Evolutionary conservation across 2,113 vertebrate genomes (phyloP).

Genomic region (Lynx canadensis): DNA sequence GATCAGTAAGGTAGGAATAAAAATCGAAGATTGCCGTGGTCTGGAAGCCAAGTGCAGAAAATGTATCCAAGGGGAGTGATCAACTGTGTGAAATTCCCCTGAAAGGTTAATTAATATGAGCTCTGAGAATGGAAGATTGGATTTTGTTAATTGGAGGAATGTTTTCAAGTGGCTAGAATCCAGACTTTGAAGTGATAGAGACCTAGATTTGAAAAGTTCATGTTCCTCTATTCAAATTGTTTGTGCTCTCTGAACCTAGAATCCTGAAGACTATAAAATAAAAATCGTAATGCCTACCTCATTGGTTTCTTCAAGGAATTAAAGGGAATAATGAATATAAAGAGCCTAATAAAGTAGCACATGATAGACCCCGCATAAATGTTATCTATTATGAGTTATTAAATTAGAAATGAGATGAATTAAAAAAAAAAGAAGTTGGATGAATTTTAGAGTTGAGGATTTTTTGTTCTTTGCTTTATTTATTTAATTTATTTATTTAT

Average conservation of each 20-base stretch:
- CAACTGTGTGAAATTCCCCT: not conserved
- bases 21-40: not conserved
- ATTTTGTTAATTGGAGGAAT: not conserved
- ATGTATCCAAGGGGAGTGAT: not conserved
- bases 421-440: too few relatives aligned
- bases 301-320: not conserved
- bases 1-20: not conserved
- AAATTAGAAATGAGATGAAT: not conserved
- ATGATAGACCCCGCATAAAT: not conserved
- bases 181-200: not conserved
- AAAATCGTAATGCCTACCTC: not conserved
- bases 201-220: not conserved
- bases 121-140: not conserved
- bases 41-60: not conserved
- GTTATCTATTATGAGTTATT: not conserved
- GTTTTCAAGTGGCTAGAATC: not conserved
- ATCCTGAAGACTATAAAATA: not conserved
- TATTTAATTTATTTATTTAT: not conserved
- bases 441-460: not conserved
- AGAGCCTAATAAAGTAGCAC: not conserved
- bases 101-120: not conserved
- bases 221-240: not conserved
- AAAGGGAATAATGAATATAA: not conserved
- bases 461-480: not conserved
- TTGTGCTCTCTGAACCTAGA: not conserved